Percentiles rank a stretch among this genome's conserved stretches.
Evolutionary conservation across 2,113 vertebrate species (phyloP).

Genomic region (Pygoscelis adeliae): DNA sequence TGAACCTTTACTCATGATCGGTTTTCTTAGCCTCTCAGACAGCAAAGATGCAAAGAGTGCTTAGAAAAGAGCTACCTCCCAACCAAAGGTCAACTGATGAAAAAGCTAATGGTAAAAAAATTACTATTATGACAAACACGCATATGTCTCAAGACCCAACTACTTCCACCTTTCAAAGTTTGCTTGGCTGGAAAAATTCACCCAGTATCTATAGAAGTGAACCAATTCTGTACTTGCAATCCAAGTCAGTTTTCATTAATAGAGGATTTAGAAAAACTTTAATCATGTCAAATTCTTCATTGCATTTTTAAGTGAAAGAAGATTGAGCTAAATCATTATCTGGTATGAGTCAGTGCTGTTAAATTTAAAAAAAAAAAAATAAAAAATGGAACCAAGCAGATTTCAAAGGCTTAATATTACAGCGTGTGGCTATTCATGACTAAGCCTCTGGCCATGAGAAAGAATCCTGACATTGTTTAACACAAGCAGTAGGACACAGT

Average conservation of each 20-base stretch:
- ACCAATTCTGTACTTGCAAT: background rate
- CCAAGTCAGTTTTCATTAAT: background rate
- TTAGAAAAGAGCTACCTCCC: background rate
- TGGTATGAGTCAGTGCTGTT: background rate
- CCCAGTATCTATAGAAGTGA: background rate
- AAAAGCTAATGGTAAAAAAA: background rate
- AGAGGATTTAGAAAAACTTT: background rate
- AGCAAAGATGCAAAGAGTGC: background rate
- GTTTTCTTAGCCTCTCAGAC: background rate
- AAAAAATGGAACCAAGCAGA: background rate
- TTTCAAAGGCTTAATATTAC: background rate
- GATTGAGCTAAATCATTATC: background rate
- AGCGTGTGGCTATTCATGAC: background rate
- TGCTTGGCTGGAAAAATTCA: background rate
- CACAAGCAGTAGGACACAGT: background rate
- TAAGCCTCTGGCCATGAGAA: background rate
- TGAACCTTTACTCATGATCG: background rate
- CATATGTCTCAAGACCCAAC: background rate
- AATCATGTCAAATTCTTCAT: background rate
- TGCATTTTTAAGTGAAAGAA: background rate
- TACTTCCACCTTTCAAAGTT: background rate
- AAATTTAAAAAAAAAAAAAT: background rate
- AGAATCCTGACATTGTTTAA: background rate
- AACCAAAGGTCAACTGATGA: background rate
- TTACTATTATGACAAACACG: rapidly evolving